phyloP scores from a whole-genome alignment of 2,113 vertebrate genomes.

The Platichthys stellatus region DNA sequence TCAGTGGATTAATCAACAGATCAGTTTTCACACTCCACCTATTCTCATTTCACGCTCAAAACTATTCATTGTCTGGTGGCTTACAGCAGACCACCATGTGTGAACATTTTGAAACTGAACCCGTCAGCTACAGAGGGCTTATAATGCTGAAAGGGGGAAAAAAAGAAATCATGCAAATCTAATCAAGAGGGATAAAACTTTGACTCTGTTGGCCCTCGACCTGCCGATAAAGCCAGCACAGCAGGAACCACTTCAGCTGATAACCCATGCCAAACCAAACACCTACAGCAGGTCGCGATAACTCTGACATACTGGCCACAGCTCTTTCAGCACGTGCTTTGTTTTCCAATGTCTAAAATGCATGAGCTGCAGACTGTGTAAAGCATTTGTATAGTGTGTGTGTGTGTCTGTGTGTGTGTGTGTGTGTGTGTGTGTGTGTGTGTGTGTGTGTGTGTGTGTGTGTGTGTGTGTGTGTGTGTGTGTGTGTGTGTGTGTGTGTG shows the following conservation, averaged over 20 bases:
- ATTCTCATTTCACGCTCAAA: background rate
- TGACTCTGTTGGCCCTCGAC: background rate
- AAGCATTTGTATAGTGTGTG: background rate
- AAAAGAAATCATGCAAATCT: conserved; percentile 6
- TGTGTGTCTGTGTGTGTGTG: background rate
- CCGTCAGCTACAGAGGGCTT: background rate
- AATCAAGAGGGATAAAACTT: background rate
- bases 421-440: no score
- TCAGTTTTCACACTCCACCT: background rate
- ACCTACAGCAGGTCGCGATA: conserved; percentile 2
- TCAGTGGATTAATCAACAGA: background rate
- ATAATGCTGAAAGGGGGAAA: background rate
- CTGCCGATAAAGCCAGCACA: background rate
- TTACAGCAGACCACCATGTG: no score
- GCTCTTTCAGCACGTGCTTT: background rate
- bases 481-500: no score
- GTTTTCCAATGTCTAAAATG: no score
- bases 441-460: background rate
- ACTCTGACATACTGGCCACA: background rate
- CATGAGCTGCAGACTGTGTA: background rate
- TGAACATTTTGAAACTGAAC: background rate
- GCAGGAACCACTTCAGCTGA: background rate
- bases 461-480: background rate
- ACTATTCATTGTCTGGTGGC: background rate
- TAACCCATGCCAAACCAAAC: background rate